Base-by-base conservation (phyloP, 2,888 invertebrate species). In the Corbicula japonica region DNA sequence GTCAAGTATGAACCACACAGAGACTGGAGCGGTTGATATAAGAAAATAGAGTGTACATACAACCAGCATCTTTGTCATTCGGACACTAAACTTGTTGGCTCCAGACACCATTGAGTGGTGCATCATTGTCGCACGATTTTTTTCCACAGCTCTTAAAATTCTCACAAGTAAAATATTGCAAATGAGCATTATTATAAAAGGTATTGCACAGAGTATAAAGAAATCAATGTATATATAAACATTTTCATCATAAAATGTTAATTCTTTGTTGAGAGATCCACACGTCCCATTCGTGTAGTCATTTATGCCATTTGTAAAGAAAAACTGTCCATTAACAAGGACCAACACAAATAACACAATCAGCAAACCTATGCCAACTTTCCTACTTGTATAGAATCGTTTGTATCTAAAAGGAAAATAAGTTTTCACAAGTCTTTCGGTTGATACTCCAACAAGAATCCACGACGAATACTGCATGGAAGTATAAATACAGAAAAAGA, bases 391-490 rank as follows among this genome's bases (percentile, higher is more conserved):
- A 23, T 60, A 79, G 4, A 78, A 26, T 3, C 41, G 26, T 23
- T 71, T 70, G 50, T 78, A 83, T 15, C 52, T 61, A 3, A 79
- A 46, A n/a, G 83, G 78, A 48, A 83, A 68, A 41, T 84, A 75
- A 0, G 80, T 85, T 68, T 87, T 87, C 0, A 87, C 61, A 41
- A 84, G 61, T n/a, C 87, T 68, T 60, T 86, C 85, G 0, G 80
- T 26, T 6, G 85, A 66, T 5, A 87, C 86, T 5, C 84, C 74
- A 5, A 86, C 87, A 10, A 87, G 72, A 26, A 86, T 84, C 87
- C 87, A 87, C 0, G 87, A 86, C 3, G 87, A 87, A 15, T 80
- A 76, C 28, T 87, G 86, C 84, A 87, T 85, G 0, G 87, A 80
- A 21, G 78, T 66, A 62, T 87, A 87, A n/a, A 85, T 85, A 32